Evolutionary conservation across 2,888 invertebrate species (phyloP), one percentile per base, ranked within the genome.

Genomic region (Trichogramma dendrolimi): DNA sequence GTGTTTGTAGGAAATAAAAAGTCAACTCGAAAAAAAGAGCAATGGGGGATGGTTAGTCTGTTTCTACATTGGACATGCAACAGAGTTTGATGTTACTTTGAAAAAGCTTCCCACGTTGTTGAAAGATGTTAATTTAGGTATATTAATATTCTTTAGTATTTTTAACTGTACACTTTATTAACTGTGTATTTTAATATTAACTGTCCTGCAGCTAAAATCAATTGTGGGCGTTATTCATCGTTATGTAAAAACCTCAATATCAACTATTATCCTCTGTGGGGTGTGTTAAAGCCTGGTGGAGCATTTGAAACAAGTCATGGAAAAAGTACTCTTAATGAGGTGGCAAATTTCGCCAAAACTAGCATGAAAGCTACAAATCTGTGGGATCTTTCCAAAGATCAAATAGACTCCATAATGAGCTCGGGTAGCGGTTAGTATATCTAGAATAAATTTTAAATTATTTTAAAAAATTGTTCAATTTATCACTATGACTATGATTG

Each of bases 291-390:
- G 75, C 79, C 80, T 1, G 87, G 87, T 38, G 91, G 92, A 4
- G 89, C 86, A 0, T 88, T 89, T 77, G 92, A 93, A 73, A 80
- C 88, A 10, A 84, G 87, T 75, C 86, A 88, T 74, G 89, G 89
- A 70, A 79, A 86, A 67, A 81, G 81, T 62, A 82, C 81, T 7
- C 81, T 85, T 1, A 81, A 83, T 67, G 83, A 85, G 69, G 75
- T 85, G 52, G 82, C 83, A 1, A 82, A 83, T n/a, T 90, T 90
- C 79, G 86, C 86, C 8, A 80, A 82, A 62, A 87, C 87, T 70
- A 85, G 86, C 69, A 75, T 81, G 6, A 79, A 80, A 71, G 81
- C 85, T 1, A 79, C 80, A 4, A 84, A 84, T 67, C 80, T 89
- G 42, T 85, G 86, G 69, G 84, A 87, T 1, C 75, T 89, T 10